Conservation (phyloP, 2,113 vertebrate species). For the Onychorhynchus coronatus region DNA sequence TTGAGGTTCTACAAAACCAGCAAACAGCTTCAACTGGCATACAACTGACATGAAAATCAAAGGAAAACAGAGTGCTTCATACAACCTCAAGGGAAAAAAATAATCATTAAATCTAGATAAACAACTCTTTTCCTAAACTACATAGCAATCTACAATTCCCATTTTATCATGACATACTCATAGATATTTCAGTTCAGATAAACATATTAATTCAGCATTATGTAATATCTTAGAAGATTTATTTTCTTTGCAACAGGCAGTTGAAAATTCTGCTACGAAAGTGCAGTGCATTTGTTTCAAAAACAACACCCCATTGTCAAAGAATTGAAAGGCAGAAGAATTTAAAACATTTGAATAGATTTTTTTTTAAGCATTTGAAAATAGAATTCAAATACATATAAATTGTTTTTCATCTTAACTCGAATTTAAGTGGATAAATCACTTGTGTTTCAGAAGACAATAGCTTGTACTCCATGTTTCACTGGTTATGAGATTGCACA, state of each 20-base stretch:
- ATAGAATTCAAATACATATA: background rate
- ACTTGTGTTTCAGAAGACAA: slow-evolving; percentile 73
- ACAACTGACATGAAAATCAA: background rate
- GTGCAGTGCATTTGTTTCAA: background rate
- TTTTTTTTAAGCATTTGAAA: background rate
- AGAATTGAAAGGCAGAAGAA: background rate
- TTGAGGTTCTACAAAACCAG: background rate
- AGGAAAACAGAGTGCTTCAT: background rate
- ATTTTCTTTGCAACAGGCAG: background rate
- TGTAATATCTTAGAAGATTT: background rate
- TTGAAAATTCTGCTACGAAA: background rate
- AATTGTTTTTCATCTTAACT: slow-evolving; percentile 51
- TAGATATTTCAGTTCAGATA: background rate
- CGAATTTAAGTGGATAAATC: slow-evolving; percentile 68
- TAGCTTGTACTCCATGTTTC: slow-evolving; percentile 74
- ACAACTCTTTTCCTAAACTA: background rate
- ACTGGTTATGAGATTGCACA: slow-evolving; percentile 63
- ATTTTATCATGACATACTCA: background rate
- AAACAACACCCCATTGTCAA: background rate
- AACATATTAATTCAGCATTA: background rate
- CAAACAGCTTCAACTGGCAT: background rate
- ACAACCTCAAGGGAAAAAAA: background rate
- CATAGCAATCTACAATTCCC: background rate
- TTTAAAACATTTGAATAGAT: background rate
- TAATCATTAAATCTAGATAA: background rate